Evolutionary conservation across 2,888 invertebrate genomes (phyloP).

Genomic region (Apomyelois bistriatella): DNA sequence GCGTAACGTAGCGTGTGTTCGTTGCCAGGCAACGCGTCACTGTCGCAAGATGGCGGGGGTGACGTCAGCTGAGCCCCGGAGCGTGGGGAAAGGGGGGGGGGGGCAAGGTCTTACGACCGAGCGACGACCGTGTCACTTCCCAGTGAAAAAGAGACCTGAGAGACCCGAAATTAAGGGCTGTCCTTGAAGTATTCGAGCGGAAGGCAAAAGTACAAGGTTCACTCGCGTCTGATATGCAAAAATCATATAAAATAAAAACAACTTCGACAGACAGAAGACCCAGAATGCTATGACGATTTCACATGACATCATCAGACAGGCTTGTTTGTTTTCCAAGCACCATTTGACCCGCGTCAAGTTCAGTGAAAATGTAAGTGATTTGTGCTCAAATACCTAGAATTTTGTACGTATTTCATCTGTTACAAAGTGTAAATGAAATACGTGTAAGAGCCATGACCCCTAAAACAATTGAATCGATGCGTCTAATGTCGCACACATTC

Average conservation of each 20-base stretch:
- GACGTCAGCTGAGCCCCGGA: conserved; percentile 62
- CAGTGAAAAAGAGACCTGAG: conserved; percentile 67
- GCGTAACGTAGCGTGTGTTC: conserved; percentile 55
- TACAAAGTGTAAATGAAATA: no score
- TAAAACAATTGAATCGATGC: conserved; percentile 37
- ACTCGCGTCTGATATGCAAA: conserved; percentile 23
- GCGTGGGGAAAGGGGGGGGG: conserved; percentile 32
- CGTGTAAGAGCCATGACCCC: conserved; percentile 17
- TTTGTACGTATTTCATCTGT: neutral
- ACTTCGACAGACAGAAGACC: conserved; percentile 23
- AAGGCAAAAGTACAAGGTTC: conserved; percentile 40
- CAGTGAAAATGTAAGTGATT: conserved; percentile 62
- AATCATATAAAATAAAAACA: conserved; percentile 23
- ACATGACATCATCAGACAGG: conserved; percentile 39
- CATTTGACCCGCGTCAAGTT: conserved; percentile 59
- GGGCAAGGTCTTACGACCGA: conserved; percentile 62
- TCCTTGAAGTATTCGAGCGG: conserved; percentile 60
- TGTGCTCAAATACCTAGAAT: conserved; percentile 11
- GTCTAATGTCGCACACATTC: conserved; percentile 32
- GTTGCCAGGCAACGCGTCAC: conserved; percentile 73
- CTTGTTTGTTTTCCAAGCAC: conserved; percentile 36
- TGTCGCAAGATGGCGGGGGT: conserved; percentile 74
- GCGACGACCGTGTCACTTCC: conserved; percentile 70
- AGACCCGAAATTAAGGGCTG: conserved; percentile 53
- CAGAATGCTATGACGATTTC: conserved; percentile 35